Evolutionary conservation across 2,888 invertebrate species (phyloP).

Genomic region (Thera obeliscata): DNA sequence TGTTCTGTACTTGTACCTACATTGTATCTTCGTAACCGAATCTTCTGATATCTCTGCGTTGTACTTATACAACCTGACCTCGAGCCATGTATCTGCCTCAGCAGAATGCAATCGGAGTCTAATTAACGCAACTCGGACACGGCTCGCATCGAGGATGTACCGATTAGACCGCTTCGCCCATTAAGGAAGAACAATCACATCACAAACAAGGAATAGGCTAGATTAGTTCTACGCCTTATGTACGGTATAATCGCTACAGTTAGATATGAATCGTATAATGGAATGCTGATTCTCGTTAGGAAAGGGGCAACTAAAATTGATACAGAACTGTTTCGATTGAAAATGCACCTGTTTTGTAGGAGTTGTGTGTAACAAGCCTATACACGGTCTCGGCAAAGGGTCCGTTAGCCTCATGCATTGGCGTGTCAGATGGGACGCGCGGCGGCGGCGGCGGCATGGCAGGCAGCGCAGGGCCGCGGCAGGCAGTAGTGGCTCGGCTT

Average conservation of each 20-base stretch:
- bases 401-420: conserved; percentile 50
- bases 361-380: conserved; percentile 17
- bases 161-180: conserved; percentile 74
- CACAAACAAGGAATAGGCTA: conserved; percentile 71
- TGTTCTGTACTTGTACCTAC: conserved; percentile 23
- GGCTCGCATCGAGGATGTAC: conserved; percentile 72
- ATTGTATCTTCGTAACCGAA: conserved; percentile 31
- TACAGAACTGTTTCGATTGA: conserved; percentile 27
- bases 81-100: conserved; percentile 60
- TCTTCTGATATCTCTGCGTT: conserved; percentile 40
- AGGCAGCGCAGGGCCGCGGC: conserved; percentile 11
- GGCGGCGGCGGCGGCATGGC: conserved; percentile 38
- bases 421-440: conserved; percentile 57
- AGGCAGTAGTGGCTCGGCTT: conserved; percentile 21
- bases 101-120: conserved; percentile 73
- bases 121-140: conserved; percentile 76
- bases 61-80: conserved; percentile 57
- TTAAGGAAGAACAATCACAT: conserved; percentile 82
- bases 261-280: conserved; percentile 41
- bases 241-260: conserved; percentile 38
- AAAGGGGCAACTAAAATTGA: conserved; percentile 33
- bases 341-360: conserved; percentile 33
- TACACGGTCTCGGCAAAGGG: conserved; percentile 15
- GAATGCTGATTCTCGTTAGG: conserved; percentile 34
- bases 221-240: conserved; percentile 59